Evolutionary conservation across 2,113 vertebrate genomes (phyloP).

Genomic region (Mesocricetus auratus): DNA sequence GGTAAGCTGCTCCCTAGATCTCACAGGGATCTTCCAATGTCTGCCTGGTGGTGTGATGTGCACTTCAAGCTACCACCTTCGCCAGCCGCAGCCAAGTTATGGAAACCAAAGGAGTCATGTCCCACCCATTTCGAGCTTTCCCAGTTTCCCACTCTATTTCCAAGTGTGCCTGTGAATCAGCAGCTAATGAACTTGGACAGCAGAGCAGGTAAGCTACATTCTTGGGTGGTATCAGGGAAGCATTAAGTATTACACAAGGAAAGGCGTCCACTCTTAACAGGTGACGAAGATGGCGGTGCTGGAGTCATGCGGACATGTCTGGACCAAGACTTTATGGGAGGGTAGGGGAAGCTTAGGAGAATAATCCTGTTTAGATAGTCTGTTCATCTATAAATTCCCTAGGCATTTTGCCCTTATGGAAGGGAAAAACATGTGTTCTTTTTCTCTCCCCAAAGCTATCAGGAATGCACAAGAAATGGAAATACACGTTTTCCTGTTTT

Average conservation of each 20-base stretch:
- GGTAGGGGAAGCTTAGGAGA: background rate
- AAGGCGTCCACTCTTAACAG: background rate
- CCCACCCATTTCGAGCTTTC: background rate
- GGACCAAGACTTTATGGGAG: background rate
- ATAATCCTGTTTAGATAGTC: background rate
- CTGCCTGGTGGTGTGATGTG: background rate
- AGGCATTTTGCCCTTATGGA: background rate
- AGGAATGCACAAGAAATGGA: constrained; percentile 46
- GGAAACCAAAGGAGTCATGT: background rate
- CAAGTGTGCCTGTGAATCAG: background rate
- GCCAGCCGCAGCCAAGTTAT: background rate
- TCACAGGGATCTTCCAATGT: background rate
- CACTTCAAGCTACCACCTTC: background rate
- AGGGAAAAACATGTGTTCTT: background rate
- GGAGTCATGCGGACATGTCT: background rate
- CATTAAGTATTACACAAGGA: background rate
- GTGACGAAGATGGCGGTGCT: background rate
- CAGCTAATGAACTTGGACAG: background rate
- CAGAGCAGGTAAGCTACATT: background rate
- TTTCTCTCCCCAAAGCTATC: background rate
- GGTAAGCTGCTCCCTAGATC: background rate
- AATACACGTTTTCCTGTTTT: constrained; percentile 26
- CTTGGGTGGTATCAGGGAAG: background rate
- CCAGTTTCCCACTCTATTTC: background rate
- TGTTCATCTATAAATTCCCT: constrained; percentile 38